Conservation (phyloP, 2,888 invertebrate genomes). For the Lymantria monacha region DNA sequence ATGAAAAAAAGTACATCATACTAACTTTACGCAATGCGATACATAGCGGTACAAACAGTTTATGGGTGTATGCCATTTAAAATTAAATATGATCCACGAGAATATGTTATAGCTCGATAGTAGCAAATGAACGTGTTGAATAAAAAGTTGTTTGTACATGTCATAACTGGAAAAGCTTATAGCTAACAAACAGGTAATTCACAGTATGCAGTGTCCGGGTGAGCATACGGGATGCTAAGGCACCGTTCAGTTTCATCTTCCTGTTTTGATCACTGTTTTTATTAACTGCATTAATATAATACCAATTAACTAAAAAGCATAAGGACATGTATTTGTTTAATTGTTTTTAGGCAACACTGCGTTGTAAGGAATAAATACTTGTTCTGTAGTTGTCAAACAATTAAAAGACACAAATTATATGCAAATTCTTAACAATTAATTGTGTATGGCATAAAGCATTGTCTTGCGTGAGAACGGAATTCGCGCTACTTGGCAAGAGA, state of each 20-base stretch:
- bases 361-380: too few relatives aligned
- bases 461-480: too few relatives aligned
- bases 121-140: constrained; percentile 35
- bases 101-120: constrained; percentile 28
- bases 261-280: constrained; percentile 64
- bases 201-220: constrained; percentile 67
- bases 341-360: constrained; percentile 1
- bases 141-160: constrained; percentile 50
- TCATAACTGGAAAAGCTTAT: constrained; percentile 59
- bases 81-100: constrained; percentile 24
- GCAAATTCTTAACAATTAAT: too few relatives aligned
- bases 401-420: constrained; percentile 15
- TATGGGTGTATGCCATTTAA: constrained; percentile 9
- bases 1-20: too few relatives aligned
- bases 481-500: too few relatives aligned
- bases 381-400: constrained; percentile 8
- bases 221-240: constrained; percentile 59
- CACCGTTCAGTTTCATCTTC: constrained; percentile 57
- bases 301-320: constrained; percentile 37
- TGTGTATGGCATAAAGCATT: too few relatives aligned
- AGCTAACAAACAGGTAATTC: constrained; percentile 53
- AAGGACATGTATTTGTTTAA: constrained; percentile 15
- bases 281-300: constrained; percentile 51
- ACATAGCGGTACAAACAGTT: constrained; percentile 19
- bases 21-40: constrained; percentile 26